These are phyloP conservation scores for Ammodytes marinus DNA, from an alignment of 2,113 vertebrate genomes.

Conservation along the genomic window DNA sequence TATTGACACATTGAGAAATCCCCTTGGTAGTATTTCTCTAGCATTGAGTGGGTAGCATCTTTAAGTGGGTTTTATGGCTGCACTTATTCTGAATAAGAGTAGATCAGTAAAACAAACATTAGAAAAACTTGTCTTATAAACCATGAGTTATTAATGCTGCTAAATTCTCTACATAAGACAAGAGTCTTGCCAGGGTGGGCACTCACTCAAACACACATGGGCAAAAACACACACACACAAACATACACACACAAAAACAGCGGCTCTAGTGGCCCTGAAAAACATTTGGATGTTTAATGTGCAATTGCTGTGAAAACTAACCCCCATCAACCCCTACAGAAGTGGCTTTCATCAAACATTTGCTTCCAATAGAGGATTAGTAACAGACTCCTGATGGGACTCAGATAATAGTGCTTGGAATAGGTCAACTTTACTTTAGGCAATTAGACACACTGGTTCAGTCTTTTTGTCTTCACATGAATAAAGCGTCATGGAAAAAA, in stretches of 20 bases:
- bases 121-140: constrained; percentile 31
- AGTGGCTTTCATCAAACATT: constrained; percentile 64
- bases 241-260: not conserved
- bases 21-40: not conserved
- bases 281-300: constrained; percentile 53
- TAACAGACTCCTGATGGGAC: constrained; percentile 4
- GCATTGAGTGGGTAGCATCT: not conserved
- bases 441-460: constrained; percentile 16
- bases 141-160: constrained; percentile 48
- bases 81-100: constrained; percentile 26
- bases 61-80: constrained; percentile 7
- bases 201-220: not conserved
- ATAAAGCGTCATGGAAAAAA: constrained; percentile 12
- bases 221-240: constrained; percentile 29
- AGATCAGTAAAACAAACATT: not conserved
- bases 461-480: constrained; percentile 8
- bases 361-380: constrained; percentile 50
- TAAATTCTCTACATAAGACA: constrained; percentile 29
- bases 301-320: constrained; percentile 50
- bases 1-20: constrained; percentile 1
- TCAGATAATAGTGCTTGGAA: constrained; percentile 17
- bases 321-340: not conserved
- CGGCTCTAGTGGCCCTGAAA: constrained; percentile 24
- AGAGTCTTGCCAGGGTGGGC: constrained; percentile 24
- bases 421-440: not conserved